These are phyloP conservation scores for Paramacrobiotus metropolitanus DNA, from an alignment of 1,140 invertebrate genomes.

Conservation along the genomic window DNA sequence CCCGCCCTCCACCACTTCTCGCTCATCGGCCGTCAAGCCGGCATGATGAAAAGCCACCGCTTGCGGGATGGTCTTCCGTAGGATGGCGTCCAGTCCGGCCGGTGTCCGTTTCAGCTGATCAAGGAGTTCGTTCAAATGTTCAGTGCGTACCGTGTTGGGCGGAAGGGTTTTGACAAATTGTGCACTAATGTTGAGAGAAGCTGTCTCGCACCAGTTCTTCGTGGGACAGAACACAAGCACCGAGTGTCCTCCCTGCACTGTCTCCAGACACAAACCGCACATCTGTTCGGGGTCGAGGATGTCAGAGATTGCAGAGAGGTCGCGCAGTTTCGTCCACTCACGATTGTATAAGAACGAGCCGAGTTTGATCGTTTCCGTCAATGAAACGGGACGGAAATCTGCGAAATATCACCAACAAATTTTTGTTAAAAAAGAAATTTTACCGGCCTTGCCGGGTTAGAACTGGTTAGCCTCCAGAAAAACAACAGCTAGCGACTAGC, in stretches of 20 bases:
- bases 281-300: conserved; percentile 47
- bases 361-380: conserved; percentile 54
- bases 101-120: conserved; percentile 60
- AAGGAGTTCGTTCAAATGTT: conserved; percentile 43
- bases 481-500: not conserved
- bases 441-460: too few relatives aligned
- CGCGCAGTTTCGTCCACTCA: conserved; percentile 17
- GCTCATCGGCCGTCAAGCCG: conserved; percentile 49
- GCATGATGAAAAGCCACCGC: conserved; percentile 93
- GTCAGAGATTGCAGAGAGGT: too few relatives aligned
- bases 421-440: too few relatives aligned
- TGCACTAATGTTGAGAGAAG: conserved; percentile 50
- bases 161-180: conserved; percentile 49
- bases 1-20: conserved; percentile 73
- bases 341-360: conserved; percentile 24
- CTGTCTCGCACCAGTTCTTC: conserved; percentile 76
- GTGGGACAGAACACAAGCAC: conserved; percentile 84
- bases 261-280: conserved; percentile 63
- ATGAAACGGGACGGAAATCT: conserved; percentile 65
- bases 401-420: too few relatives aligned
- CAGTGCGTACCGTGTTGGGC: conserved; percentile 23
- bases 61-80: conserved; percentile 53
- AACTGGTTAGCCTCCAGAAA: too few relatives aligned
- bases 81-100: conserved; percentile 49
- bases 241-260: conserved; percentile 52